phyloP scores from a whole-genome alignment of 2,113 vertebrate species.

The Tyto alba region DNA sequence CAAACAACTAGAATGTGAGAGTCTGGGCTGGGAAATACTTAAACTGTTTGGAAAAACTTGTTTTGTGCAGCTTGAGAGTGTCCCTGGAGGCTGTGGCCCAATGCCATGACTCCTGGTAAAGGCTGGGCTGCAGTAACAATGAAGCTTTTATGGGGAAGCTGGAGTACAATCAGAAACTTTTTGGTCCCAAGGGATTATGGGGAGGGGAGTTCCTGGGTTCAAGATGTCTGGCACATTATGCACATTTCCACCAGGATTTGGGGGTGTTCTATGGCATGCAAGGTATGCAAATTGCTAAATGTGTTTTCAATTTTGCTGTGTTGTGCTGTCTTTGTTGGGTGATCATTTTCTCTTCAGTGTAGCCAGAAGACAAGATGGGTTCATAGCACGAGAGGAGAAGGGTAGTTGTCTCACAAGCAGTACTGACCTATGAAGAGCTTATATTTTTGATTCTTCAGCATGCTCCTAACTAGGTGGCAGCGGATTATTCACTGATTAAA shows the following conservation, averaged over 20 bases:
- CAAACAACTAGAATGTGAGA: constrained; percentile 64
- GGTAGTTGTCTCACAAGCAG: not conserved
- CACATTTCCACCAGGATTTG: constrained; percentile 63
- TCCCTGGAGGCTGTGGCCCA: constrained; percentile 64
- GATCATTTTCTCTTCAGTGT: not conserved
- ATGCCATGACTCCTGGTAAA: constrained; percentile 61
- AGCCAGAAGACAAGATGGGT: constrained; percentile 9
- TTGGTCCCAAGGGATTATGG: constrained; percentile 53
- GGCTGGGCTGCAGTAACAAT: constrained; percentile 65
- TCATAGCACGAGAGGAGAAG: not conserved
- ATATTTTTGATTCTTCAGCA: not conserved
- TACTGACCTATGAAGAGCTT: not conserved
- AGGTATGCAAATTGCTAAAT: constrained; percentile 62
- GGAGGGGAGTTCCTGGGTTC: constrained; percentile 67
- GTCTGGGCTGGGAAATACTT: constrained; percentile 65
- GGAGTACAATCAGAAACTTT: constrained; percentile 57
- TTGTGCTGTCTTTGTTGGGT: constrained; percentile 9
- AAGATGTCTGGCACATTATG: constrained; percentile 63
- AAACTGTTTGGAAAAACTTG: constrained; percentile 64
- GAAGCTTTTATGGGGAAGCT: constrained; percentile 65
- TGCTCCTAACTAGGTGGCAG: not conserved
- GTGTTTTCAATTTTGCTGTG: constrained; percentile 34
- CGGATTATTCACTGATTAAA: not conserved
- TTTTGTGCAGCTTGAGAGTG: constrained; percentile 62
- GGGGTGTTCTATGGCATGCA: constrained; percentile 57